Evolutionary conservation across 37 sponge, comb jelly and placozoan genomes (phyloP).

Genomic region (Axinella damicornis): DNA sequence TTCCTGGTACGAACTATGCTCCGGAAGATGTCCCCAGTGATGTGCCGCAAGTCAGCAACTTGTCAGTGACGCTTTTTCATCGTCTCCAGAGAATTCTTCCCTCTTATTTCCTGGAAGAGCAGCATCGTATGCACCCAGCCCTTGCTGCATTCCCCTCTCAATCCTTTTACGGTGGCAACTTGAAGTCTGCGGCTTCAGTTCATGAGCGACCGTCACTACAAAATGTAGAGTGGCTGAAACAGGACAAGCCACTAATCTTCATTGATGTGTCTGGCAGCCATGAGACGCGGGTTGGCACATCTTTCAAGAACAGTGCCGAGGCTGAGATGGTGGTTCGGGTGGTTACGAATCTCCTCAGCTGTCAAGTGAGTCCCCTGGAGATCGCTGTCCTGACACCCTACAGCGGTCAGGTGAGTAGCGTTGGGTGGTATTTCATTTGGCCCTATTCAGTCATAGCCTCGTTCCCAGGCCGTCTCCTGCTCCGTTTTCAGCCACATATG

Average conservation of each 20-base stretch:
- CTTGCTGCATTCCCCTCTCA: slow-evolving; percentile 70
- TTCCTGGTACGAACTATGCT: slow-evolving; percentile 5
- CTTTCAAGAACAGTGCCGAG: slow-evolving; percentile 61
- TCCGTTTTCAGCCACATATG: no score
- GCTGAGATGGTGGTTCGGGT: slow-evolving; percentile 55
- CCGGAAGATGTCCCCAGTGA: not conserved
- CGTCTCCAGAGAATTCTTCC: slow-evolving; percentile 53
- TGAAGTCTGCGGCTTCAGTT: slow-evolving; percentile 43
- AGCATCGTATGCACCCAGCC: slow-evolving; percentile 81
- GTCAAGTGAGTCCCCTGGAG: slow-evolving; percentile 31
- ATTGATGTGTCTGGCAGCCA: slow-evolving; percentile 31
- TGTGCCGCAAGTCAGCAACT: not conserved
- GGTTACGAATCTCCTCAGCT: slow-evolving; percentile 26
- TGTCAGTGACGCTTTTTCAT: slow-evolving; percentile 69
- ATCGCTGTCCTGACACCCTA: slow-evolving; percentile 83
- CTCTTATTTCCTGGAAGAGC: slow-evolving; percentile 62
- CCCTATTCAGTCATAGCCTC: no score
- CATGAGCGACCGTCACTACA: not conserved
- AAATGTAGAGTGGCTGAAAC: not conserved
- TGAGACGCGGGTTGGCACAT: slow-evolving; percentile 53
- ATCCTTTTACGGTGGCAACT: slow-evolving; percentile 61
- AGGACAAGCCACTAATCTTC: slow-evolving; percentile 55
- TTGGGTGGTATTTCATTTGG: no score
- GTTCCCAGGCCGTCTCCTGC: no score
- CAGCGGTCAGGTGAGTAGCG: slow-evolving; percentile 74